phyloP scores from a whole-genome alignment of 2,888 invertebrate species.

The Caenorhabditis virilis region DNA sequence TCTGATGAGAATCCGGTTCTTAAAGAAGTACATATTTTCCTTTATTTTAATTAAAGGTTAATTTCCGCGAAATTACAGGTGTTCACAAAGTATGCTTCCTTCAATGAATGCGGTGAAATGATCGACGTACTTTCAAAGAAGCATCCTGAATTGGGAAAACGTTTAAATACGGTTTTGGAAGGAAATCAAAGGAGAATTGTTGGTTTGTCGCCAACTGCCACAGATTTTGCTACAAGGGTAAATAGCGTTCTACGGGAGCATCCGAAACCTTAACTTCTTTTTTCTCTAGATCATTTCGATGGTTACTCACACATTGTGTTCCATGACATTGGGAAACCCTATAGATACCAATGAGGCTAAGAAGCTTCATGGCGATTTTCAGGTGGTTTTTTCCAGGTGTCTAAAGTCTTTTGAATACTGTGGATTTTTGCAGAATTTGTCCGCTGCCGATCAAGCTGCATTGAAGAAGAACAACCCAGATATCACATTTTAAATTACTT shows the following conservation, averaged over 20 bases:
- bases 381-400: conserved; percentile 1
- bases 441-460: conserved; percentile 33
- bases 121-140: conserved; percentile 37
- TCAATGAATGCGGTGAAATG: conserved; percentile 45
- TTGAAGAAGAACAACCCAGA: conserved; percentile 43
- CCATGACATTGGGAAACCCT: conserved; percentile 33
- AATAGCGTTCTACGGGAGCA: too few species aligned
- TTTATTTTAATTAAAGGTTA: too few species aligned
- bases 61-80: too few species aligned
- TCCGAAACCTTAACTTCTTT: neutral
- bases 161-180: conserved; percentile 37
- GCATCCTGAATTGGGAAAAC: conserved; percentile 28
- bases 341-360: conserved; percentile 24
- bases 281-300: conserved; percentile 35
- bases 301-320: conserved; percentile 38
- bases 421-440: conserved; percentile 13
- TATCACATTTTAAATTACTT: conserved; percentile 17
- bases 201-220: conserved; percentile 40
- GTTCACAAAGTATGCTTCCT: conserved; percentile 42
- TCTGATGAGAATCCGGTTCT: conserved; percentile 23
- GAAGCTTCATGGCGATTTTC: conserved; percentile 23
- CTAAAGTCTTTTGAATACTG: neutral
- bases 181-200: conserved; percentile 35
- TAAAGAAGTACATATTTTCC: too few species aligned
- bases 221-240: conserved; percentile 37